Base-by-base conservation (phyloP, 2,797 vertebrate genomes). In the Sebastolobus altivelis region DNA sequence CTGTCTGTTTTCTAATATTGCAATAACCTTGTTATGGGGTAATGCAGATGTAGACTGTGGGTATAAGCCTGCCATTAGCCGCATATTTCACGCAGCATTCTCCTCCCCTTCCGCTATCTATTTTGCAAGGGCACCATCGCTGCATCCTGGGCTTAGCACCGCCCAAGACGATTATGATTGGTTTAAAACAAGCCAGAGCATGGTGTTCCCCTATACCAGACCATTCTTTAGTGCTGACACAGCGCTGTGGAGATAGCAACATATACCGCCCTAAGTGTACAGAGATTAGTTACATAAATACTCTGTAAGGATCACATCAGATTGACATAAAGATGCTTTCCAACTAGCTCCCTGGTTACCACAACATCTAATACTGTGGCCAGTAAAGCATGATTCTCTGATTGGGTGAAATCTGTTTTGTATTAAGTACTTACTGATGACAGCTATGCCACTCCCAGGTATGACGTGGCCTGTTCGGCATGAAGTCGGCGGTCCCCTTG, bases 391-490 rank as follows among this genome's bases (percentile, higher is more conserved):
- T 29, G 33, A 72, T 16, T 13, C 8, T 35, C 35, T 83, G 66
- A 75, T 59, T 83, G 72, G 60, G 55, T 70, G 18, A 88, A 83
- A 79, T 85, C 60, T 76, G 67, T 75, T 89, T 74, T 61, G 31
- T 60, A 73, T 85, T 80, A 80, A 77, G 16, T 59, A 96, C 98
- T 99, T 94, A 99, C 98, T 99, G 98, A 92, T 99, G 98, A 90
- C 98, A 99, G 94, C 97, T 99, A 95, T 99, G 98, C 98, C 98
- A 99, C 88, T 99, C 98, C 98, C 98, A 99, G 68, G 96, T 96
- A 82, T 99, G 97, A 38, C 96, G 96, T 0, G 98, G 98, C 60
- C 98, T 95, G 93, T 97, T 99, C 25, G 98, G 98, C 93, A 99
- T 96, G 94, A 99, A 99, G 91, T 99, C 98, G 0, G 97, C 97